Evolutionary conservation across 2,113 vertebrate species (phyloP), one percentile per base, ranked within the genome.

Genomic region (Leptobrachium leishanense): DNA sequence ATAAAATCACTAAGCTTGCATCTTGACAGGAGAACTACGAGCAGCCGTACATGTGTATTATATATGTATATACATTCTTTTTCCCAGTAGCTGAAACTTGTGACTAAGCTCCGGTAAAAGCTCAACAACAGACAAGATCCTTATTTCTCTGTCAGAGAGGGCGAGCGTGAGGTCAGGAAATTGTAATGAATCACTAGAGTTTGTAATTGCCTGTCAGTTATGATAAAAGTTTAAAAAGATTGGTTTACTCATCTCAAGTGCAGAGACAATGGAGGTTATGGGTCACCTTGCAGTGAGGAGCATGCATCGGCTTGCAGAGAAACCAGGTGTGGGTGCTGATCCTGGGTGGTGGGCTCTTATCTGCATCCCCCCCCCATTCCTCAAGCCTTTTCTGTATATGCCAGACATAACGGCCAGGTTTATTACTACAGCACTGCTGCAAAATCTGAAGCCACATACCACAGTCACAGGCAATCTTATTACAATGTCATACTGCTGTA

Each of bases 161-260:
- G 43, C 68, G 15, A n/a, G 20, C 6, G 6, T 46, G 68, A 83
- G 79, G 82, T 62, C 43, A 55, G 78, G 81, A 73, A 84, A 79
- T 70, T 81, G 83, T 84, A 84, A 88, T 87, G 83, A 84, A 84
- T 87, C 87, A 76, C 15, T 85, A 82, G 84, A 67, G 85, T 85
- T 74, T 79, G 81, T 85, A 87, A 88, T 86, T 84, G 80, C 76
- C 83, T 85, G 4, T 85, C 83, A 86, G 72, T 82, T 46, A 7
- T 83, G 81, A 53, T 0, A 2, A 76, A 74, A 82, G 43, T 43
- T 82, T 82, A 81, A 50, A 82, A 82, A 82, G 64, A 82, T 81
- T 83, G 67, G 41, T 68, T 68, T 68, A 44, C 41, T 68, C 43
- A 44, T 44, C 6, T 39, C 67, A 68, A 68, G 67, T 44, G 13